phyloP scores from a whole-genome alignment of 2,113 vertebrate species.

The Cavia porcellus region DNA sequence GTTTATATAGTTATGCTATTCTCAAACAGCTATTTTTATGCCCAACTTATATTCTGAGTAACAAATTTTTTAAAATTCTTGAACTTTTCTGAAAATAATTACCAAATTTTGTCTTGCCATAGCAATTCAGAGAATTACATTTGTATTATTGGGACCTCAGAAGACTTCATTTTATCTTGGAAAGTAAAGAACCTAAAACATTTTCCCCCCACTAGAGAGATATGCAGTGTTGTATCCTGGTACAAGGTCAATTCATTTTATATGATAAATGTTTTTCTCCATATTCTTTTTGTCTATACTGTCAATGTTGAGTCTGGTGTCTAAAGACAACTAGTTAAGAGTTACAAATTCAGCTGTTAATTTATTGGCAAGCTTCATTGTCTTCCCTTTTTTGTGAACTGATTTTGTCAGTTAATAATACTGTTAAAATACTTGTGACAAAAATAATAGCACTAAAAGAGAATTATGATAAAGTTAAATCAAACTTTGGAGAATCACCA shows the following conservation, averaged over 20 bases:
- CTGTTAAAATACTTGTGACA: conserved; percentile 10
- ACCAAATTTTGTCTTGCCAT: conserved; percentile 33
- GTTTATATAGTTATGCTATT: conserved; percentile 27
- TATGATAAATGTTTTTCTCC: neutral
- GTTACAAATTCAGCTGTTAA: conserved; percentile 12
- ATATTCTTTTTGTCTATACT: neutral
- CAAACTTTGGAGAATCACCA: neutral
- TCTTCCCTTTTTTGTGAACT: neutral
- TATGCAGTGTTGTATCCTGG: neutral
- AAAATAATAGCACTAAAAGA: conserved; percentile 3
- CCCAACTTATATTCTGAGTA: conserved; percentile 57
- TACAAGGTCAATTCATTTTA: neutral
- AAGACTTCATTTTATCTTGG: conserved; percentile 58
- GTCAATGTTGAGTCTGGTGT: neutral
- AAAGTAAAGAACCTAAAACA: conserved; percentile 59
- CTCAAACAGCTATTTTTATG: conserved; percentile 55
- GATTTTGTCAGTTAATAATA: neutral
- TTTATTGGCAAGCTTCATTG: neutral
- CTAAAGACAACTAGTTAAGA: neutral
- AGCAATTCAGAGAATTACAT: conserved; percentile 45
- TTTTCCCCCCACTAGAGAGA: neutral
- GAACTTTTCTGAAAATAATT: conserved; percentile 57
- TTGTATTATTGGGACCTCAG: neutral
- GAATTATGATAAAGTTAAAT: neutral
- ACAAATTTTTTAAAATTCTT: conserved; percentile 64